A percentile compares a stretch with the other conserved stretches of the same genome.
Conservation (phyloP, 2,113 vertebrate species). For the Hystrix cristata region DNA sequence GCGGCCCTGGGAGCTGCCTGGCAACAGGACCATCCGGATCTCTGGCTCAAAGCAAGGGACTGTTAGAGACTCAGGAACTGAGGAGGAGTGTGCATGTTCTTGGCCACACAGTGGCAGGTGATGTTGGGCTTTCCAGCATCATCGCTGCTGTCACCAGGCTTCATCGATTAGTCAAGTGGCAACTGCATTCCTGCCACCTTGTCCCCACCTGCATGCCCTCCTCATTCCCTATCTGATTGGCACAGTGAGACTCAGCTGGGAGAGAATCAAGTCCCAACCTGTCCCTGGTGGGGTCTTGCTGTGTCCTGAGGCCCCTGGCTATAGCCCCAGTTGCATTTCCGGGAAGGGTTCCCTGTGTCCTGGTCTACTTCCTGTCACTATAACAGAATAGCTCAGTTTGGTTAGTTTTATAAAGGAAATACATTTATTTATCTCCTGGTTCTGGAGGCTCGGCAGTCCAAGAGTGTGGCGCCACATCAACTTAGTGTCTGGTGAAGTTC, state of each 20-base stretch:
- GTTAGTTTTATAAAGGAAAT: background rate
- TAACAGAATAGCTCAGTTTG: background rate
- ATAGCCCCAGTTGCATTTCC: background rate
- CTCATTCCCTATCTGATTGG: background rate
- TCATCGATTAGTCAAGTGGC: background rate
- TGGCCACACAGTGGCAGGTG: accelerated
- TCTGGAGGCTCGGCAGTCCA: background rate
- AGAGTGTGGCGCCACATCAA: background rate
- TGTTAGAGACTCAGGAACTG: background rate
- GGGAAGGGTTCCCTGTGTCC: background rate
- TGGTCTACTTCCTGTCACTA: background rate
- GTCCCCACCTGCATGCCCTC: background rate
- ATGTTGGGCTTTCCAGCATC: background rate
- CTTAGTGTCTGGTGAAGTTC: background rate
- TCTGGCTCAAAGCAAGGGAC: background rate
- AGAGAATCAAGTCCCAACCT: background rate
- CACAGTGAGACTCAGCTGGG: background rate
- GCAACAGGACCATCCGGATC: background rate
- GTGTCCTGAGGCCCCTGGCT: background rate
- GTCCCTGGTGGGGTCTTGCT: background rate
- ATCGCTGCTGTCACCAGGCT: background rate
- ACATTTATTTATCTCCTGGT: background rate
- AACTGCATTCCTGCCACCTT: background rate
- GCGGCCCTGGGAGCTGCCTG: background rate
- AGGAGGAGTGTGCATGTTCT: accelerated